Evolutionary conservation across 2,888 invertebrate genomes (phyloP).

Genomic region (Nesidiocoris tenuis): DNA sequence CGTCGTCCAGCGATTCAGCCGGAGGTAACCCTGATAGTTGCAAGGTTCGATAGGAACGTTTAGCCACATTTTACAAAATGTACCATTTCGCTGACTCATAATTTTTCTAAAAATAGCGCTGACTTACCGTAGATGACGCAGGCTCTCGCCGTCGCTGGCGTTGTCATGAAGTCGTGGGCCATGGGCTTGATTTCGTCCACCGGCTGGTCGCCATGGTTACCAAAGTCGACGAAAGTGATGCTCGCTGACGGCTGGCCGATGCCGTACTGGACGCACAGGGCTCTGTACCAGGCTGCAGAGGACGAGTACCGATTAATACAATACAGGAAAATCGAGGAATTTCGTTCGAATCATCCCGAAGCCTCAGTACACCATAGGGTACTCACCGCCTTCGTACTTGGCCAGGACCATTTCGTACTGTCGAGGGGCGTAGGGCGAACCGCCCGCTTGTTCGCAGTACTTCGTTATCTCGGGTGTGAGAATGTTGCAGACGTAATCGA

Average conservation of each 20-base stretch:
- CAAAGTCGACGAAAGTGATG: conserved; percentile 54
- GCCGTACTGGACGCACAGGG: conserved; percentile 45
- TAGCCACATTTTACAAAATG: neutral
- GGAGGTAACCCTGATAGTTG: conserved; percentile 11
- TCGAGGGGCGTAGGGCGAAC: conserved; percentile 53
- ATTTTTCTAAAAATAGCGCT: neutral
- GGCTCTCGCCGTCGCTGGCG: conserved; percentile 44
- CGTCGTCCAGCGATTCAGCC: neutral
- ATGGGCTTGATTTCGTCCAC: conserved; percentile 53
- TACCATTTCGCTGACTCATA: neutral
- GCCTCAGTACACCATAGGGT: too few relatives aligned
- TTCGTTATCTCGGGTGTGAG: conserved; percentile 50
- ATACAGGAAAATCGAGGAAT: too few relatives aligned
- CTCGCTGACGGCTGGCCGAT: neutral
- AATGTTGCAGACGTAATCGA: conserved; percentile 18
- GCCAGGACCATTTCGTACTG: conserved; percentile 54
- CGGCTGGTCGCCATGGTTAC: conserved; percentile 52
- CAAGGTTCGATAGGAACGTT: neutral
- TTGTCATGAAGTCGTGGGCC: conserved; percentile 53
- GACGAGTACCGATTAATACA: too few relatives aligned
- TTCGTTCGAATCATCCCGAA: too few relatives aligned
- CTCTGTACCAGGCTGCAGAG: conserved; percentile 53
- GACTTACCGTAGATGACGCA: conserved; percentile 43
- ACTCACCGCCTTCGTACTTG: conserved; percentile 49
- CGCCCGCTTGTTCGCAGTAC: conserved; percentile 51